Evolutionary conservation across 2,888 invertebrate species (phyloP), one percentile per base, ranked within the genome.

Genomic region (Diogma glabrata): DNA sequence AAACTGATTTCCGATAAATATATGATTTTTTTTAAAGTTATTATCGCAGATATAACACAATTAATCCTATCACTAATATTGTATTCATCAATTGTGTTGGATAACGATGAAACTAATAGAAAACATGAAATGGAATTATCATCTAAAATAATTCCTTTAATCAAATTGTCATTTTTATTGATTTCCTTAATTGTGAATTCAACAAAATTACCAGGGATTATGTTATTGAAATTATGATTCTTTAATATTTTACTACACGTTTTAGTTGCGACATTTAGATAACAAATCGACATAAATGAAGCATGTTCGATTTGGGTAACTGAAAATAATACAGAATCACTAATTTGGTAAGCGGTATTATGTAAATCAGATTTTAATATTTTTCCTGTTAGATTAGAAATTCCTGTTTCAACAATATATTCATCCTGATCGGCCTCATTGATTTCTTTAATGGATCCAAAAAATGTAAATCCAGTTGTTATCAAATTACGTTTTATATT

Each of bases 131-230:
- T 73, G 20, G 70, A 66, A 7, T 69, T 61, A 3, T 69, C 67
- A 49, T n/a, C n/a, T 68, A 71, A 69, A 36, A 73, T 69, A 1
- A 61, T 63, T 4, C 76, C 72, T 54, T 70, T 69, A 1, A 75
- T 55, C 3, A 75, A 76, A 56, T 72, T 67, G 6, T 67, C 66
- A 0, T 74, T n/a, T n/a, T n/a, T n/a, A n/a, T n/a, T 56, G 5
- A 68, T 59, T 51, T 68, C 71, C 17, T 59, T 62, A 2, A 74
- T 60, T 2, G 59, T 63, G 2, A 75, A 67, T 4, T 62, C 56
- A 1, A 71, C 64, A 50, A 65, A 65, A 7, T 65, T 64, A 2
- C 69, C 65, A 0, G 75, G 75, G 8, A 70, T 54, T 3, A 74
- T 59, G 54, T 67, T 68, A 50, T 75, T 70, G 10, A 75, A 52